phyloP scores from a whole-genome alignment of 2,113 vertebrate genomes.

The Pandion haliaetus region DNA sequence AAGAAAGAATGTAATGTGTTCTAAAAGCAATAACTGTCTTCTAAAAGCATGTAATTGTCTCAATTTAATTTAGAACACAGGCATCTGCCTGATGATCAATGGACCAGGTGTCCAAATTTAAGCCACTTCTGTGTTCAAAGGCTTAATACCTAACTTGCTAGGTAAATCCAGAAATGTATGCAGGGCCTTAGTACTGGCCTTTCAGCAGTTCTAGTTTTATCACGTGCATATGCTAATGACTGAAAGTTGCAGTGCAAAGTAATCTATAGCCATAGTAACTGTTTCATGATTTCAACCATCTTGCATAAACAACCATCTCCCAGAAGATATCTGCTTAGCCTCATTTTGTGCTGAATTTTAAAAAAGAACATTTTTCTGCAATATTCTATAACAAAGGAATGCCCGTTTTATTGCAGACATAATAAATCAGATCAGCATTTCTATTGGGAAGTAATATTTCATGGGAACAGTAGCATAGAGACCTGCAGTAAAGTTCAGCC shows the following conservation, averaged over 20 bases:
- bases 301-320: not conserved
- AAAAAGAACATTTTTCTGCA: not conserved
- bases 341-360: not conserved
- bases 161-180: not conserved
- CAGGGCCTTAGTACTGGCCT: not conserved
- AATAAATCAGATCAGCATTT: conserved; percentile 28
- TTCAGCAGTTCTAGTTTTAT: not conserved
- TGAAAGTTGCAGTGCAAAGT: not conserved
- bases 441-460: not conserved
- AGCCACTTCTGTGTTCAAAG: not conserved
- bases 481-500: not conserved
- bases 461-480: not conserved
- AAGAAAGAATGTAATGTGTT: not conserved
- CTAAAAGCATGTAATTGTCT: not conserved
- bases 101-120: not conserved
- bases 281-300: not conserved
- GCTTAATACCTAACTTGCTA: not conserved
- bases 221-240: not conserved
- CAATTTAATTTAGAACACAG: not conserved
- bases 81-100: not conserved
- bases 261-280: not conserved
- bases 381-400: not conserved
- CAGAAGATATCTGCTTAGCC: not conserved
- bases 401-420: not conserved
- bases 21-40: not conserved